Percentiles rank a stretch among this genome's conserved stretches.
Conservation (phyloP, 2,113 vertebrate genomes). For the Pyrgilauda ruficollis region DNA sequence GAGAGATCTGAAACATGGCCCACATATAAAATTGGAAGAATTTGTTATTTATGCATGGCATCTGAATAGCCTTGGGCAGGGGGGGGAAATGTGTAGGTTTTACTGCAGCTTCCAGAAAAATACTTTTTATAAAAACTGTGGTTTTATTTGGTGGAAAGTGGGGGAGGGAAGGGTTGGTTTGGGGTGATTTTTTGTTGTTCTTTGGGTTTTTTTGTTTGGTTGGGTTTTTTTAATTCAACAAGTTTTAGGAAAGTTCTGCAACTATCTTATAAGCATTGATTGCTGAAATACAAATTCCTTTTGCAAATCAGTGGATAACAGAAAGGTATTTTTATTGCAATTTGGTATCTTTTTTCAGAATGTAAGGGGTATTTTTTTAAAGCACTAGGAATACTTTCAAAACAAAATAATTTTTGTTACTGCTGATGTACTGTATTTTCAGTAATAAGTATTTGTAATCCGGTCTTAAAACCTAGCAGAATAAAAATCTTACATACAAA, state of each 20-base stretch:
- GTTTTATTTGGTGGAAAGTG: neutral
- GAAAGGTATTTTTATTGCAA: neutral
- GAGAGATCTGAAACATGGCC: neutral
- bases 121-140: neutral
- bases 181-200: neutral
- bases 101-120: neutral
- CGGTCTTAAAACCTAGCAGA: neutral
- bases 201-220: neutral
- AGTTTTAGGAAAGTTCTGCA: neutral
- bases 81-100: neutral
- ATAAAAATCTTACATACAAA: neutral
- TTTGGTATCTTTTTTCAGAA: neutral
- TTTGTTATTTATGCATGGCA: neutral
- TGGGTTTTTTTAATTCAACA: neutral
- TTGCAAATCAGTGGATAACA: neutral
- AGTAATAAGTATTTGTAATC: neutral
- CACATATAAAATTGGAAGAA: neutral
- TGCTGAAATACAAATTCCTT: neutral
- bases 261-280: neutral
- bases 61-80: neutral
- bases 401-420: neutral
- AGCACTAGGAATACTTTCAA: neutral
- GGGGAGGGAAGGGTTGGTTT: fast-evolving
- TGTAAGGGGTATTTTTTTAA: neutral
- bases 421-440: neutral